Percentiles rank a stretch among this genome's conserved stretches.
Conservation (phyloP, 2,888 invertebrate species). For the Leptogaster cylindrica region DNA sequence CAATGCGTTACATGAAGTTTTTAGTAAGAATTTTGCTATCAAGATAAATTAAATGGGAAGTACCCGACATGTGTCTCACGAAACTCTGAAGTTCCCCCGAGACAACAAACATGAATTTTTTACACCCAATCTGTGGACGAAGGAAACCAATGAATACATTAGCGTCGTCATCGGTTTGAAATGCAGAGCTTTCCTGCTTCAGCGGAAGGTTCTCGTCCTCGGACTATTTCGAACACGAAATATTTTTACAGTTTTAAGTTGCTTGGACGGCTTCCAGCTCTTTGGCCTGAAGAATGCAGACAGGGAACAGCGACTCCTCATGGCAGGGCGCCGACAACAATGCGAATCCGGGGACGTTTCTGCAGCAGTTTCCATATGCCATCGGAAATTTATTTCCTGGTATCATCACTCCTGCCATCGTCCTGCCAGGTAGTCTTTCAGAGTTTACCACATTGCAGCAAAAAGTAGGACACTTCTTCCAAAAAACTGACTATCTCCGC, state of each 20-base stretch:
- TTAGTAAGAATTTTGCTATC: background rate
- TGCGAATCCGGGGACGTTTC: slow-evolving; percentile 17
- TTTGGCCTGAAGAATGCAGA: too few relatives aligned
- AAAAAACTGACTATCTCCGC: background rate
- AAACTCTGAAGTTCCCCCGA: background rate
- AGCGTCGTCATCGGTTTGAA: slow-evolving; percentile 11
- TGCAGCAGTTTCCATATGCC: slow-evolving; percentile 27
- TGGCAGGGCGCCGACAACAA: background rate
- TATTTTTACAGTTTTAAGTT: slow-evolving; percentile 23
- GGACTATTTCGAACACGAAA: too few relatives aligned
- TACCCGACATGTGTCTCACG: slow-evolving; percentile 4
- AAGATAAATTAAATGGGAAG: background rate
- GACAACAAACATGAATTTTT: slow-evolving; percentile 15
- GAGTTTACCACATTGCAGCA: slow-evolving; percentile 14
- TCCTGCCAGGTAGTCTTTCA: slow-evolving; percentile 31
- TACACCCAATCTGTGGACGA: slow-evolving; percentile 16
- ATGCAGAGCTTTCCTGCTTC: background rate
- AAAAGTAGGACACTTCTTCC: background rate
- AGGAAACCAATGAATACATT: slow-evolving; percentile 32
- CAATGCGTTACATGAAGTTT: too few relatives aligned
- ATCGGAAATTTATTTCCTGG: slow-evolving; percentile 26
- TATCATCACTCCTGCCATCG: slow-evolving; percentile 27
- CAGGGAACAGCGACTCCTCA: background rate
- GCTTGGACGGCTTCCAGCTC: slow-evolving; percentile 29
- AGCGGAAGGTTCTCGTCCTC: too few relatives aligned